Evolutionary conservation across 1,140 invertebrate species (phyloP).

Genomic region (Rhopalosiphum maidis): DNA sequence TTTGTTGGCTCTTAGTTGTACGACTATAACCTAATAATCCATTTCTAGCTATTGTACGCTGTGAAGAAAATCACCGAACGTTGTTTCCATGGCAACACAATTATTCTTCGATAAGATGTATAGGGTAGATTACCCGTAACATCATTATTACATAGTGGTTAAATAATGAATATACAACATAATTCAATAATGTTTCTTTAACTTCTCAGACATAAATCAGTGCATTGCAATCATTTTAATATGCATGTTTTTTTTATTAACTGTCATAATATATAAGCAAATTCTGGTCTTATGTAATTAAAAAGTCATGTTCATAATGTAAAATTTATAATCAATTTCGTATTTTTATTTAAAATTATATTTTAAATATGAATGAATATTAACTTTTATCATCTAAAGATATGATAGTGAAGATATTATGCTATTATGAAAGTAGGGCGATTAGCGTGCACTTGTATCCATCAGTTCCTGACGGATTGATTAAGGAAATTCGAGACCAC

Average conservation of each 20-base stretch:
- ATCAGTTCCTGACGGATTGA: background rate
- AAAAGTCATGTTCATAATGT: no score
- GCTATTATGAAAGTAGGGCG: background rate
- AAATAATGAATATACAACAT: background rate
- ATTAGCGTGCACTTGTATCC: background rate
- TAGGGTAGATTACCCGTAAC: background rate
- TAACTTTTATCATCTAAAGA: background rate
- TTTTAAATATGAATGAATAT: background rate
- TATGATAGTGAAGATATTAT: background rate
- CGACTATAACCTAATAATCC: background rate
- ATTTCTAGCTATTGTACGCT: background rate
- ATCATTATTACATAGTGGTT: background rate
- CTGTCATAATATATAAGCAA: no score
- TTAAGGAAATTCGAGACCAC: constrained; percentile 13
- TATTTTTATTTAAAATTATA: no score
- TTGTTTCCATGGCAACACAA: constrained; percentile 3
- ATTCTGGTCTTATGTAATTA: no score
- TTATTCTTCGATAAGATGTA: background rate
- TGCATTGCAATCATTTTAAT: background rate
- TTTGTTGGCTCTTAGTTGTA: background rate
- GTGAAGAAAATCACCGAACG: background rate
- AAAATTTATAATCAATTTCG: no score
- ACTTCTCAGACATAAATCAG: background rate
- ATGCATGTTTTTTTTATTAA: no score
- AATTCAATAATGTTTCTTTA: background rate